Percentiles rank a stretch among this genome's conserved stretches.
phyloP scores from a whole-genome alignment of 2,888 invertebrate genomes.

The Drosophila merina region DNA sequence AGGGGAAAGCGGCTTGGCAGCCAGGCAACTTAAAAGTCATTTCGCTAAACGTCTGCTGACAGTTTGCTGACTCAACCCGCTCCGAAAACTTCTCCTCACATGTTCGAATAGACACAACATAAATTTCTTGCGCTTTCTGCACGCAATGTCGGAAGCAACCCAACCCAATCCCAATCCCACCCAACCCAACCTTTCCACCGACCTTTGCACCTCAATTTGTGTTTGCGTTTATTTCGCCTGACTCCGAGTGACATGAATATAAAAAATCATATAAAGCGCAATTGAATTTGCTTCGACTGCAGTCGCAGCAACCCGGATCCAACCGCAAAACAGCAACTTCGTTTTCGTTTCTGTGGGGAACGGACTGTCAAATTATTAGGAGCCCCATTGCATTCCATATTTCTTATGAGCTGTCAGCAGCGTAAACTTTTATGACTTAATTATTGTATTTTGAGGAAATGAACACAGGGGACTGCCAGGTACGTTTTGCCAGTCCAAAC shows the following conservation, averaged over 20 bases:
- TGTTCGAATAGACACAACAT: constrained; percentile 75
- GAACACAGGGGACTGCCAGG: constrained; percentile 12
- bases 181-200: neutral
- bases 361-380: constrained; percentile 74
- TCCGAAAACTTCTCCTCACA: constrained; percentile 56
- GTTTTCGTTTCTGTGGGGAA: constrained; percentile 9
- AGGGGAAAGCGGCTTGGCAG: constrained; percentile 40
- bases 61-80: constrained; percentile 55
- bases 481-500: neutral
- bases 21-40: constrained; percentile 76
- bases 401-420: constrained; percentile 70
- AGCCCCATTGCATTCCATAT: constrained; percentile 58
- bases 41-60: constrained; percentile 73
- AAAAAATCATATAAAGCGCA: constrained; percentile 78
- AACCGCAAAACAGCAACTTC: constrained; percentile 55
- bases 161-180: neutral
- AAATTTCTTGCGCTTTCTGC: constrained; percentile 66
- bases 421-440: constrained; percentile 69
- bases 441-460: constrained; percentile 48
- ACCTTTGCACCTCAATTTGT: constrained; percentile 38
- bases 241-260: constrained; percentile 70
- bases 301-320: constrained; percentile 44
- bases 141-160: constrained; percentile 52
- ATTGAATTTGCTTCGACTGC: constrained; percentile 79
- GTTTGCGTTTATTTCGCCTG: constrained; percentile 35